Conservation (phyloP, 2,113 vertebrate genomes). For the Myrmecophaga tridactyla region DNA sequence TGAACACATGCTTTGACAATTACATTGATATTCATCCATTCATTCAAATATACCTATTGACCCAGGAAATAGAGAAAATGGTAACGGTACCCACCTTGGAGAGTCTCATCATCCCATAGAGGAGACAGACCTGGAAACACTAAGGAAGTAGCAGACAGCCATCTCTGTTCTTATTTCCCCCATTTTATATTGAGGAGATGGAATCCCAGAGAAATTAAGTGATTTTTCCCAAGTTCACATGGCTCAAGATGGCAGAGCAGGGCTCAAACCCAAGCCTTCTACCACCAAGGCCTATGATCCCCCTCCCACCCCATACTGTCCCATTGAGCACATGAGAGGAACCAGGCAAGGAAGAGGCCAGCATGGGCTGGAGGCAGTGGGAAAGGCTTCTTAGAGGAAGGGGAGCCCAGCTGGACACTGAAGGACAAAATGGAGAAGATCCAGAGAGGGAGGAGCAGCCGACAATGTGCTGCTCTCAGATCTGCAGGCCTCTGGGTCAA, state of each 20-base stretch:
- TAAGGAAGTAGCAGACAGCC: background rate
- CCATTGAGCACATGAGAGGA: background rate
- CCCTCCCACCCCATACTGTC: background rate
- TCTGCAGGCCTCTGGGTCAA: background rate
- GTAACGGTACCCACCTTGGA: background rate
- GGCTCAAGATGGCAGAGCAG: background rate
- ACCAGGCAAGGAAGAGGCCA: background rate
- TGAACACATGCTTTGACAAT: background rate
- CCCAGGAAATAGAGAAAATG: background rate
- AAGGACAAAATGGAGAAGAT: background rate
- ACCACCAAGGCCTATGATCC: background rate
- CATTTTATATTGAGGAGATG: background rate
- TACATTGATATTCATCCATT: background rate
- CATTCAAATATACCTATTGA: background rate
- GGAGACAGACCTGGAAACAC: too few species aligned
- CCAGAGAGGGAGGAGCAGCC: background rate
- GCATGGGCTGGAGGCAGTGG: background rate
- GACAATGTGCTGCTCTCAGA: background rate
- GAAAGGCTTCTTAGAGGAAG: background rate
- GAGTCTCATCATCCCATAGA: too few species aligned
- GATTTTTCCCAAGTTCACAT: background rate
- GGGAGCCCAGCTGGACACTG: background rate
- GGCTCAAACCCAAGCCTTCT: background rate
- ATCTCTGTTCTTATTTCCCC: background rate
- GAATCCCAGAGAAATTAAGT: background rate